Conservation (phyloP, 2,797 vertebrate species). For the Enteromius unitaeniatus region DNA sequence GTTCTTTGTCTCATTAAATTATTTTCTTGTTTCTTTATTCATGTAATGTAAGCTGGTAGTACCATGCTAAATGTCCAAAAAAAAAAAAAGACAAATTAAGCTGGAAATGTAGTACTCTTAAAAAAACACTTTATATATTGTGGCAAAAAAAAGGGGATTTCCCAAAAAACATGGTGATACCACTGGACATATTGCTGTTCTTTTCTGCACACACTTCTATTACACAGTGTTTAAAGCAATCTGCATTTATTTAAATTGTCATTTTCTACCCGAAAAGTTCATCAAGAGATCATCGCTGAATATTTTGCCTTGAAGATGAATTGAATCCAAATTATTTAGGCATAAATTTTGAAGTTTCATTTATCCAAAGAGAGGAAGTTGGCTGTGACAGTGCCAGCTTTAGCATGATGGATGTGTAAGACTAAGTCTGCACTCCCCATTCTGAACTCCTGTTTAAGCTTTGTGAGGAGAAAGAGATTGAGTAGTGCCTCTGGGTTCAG, state of each 20-base stretch:
- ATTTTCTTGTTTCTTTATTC: neutral
- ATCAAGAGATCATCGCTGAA: neutral
- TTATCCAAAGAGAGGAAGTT: conserved; percentile 18
- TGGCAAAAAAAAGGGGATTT: neutral
- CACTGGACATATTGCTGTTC: neutral
- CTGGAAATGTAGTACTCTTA: neutral
- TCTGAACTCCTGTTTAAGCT: conserved; percentile 44
- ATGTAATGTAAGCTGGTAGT: neutral
- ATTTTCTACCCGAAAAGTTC: neutral
- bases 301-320: neutral
- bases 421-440: conserved; percentile 8
- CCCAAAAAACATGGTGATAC: neutral
- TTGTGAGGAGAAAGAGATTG: conserved; percentile 15
- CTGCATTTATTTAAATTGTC: neutral
- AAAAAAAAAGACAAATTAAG: neutral
- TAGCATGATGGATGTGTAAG: conserved; percentile 34
- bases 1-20: neutral
- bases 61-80: neutral
- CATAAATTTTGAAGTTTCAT: neutral
- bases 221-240: neutral
- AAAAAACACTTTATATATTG: neutral
- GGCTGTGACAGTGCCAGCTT: conserved; percentile 20
- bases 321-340: neutral
- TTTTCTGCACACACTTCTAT: neutral
- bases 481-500: neutral